Conservation (phyloP, 1,140 invertebrate genomes). For the Caenorhabditis elegans region DNA sequence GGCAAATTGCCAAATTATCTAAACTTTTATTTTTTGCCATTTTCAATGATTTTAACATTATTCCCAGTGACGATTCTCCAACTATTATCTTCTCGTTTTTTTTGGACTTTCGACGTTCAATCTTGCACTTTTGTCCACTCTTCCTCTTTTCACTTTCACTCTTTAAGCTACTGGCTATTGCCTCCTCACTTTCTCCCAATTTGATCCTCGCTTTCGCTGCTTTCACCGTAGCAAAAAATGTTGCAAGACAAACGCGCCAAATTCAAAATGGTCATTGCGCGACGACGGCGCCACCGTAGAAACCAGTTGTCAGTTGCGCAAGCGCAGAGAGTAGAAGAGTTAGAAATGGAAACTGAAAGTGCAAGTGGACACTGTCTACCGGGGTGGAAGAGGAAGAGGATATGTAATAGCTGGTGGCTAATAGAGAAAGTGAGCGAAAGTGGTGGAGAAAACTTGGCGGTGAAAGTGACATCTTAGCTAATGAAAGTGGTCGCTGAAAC, state of each 20-base stretch:
- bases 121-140: not conserved
- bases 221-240: slow-evolving; percentile 4
- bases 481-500: slow-evolving; percentile 3
- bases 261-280: slow-evolving; percentile 3
- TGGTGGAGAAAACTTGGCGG: not conserved
- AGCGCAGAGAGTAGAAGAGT: not conserved
- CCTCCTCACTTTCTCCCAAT: not conserved
- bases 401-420: slow-evolving; percentile 6
- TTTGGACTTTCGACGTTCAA: not conserved
- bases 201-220: slow-evolving; percentile 18
- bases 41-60: no score
- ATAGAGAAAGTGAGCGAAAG: not conserved
- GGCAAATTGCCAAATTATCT: no score
- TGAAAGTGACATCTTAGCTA: not conserved
- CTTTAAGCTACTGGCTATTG: not conserved
- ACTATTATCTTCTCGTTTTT: no score
- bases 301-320: slow-evolving; percentile 18
- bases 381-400: not conserved
- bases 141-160: not conserved
- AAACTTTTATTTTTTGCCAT: no score
- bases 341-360: slow-evolving; percentile 16
- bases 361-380: slow-evolving; percentile 22
- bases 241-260: slow-evolving; percentile 4
- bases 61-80: no score
- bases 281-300: no score